A percentile compares a stretch with the other conserved stretches of the same genome.
phyloP scores from a whole-genome alignment of 2,113 vertebrate genomes.

The Maccullochella peelii region DNA sequence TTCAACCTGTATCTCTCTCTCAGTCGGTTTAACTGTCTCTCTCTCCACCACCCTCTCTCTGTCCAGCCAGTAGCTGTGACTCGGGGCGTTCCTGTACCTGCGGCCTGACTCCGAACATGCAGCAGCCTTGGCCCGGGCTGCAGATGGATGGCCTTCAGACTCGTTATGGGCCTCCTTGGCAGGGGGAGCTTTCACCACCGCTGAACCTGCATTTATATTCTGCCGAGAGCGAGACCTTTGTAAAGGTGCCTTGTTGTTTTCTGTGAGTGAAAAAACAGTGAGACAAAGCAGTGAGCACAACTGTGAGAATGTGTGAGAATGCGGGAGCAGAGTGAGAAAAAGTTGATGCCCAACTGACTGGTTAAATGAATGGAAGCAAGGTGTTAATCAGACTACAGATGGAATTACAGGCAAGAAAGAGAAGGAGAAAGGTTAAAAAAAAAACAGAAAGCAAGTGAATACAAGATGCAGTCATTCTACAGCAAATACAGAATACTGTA shows the following conservation, averaged over 20 bases:
- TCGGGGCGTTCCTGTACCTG: conserved; percentile 50
- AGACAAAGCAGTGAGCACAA: conserved; percentile 50
- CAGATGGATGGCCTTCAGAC: conserved; percentile 82
- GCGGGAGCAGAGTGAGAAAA: conserved; percentile 48
- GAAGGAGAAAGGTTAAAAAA: conserved; percentile 12
- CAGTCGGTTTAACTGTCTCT: conserved; percentile 69
- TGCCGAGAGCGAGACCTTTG: conserved; percentile 89
- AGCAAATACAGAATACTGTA: conserved; percentile 7
- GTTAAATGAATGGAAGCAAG: conserved; percentile 61
- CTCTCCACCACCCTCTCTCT: conserved; percentile 59
- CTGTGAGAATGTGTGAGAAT: conserved; percentile 5
- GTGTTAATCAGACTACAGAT: conserved; percentile 54
- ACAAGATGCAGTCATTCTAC: conserved; percentile 7
- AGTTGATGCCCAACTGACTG: conserved; percentile 48
- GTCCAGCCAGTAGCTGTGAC: conserved; percentile 51
- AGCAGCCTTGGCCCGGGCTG: conserved; percentile 61
- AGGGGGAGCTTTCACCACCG: conserved; percentile 81
- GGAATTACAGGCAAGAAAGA: conserved; percentile 44
- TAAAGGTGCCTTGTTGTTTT: conserved; percentile 90
- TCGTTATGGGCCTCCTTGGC: conserved; percentile 89
- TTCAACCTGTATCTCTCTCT: conserved; percentile 47
- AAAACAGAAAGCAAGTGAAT: conserved; percentile 9
- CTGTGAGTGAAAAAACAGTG: conserved; percentile 81
- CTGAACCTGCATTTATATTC: conserved; percentile 85
- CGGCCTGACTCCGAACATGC: conserved; percentile 37